Conservation (phyloP, 2,888 invertebrate species). For the Torymus aiolomorphi region DNA sequence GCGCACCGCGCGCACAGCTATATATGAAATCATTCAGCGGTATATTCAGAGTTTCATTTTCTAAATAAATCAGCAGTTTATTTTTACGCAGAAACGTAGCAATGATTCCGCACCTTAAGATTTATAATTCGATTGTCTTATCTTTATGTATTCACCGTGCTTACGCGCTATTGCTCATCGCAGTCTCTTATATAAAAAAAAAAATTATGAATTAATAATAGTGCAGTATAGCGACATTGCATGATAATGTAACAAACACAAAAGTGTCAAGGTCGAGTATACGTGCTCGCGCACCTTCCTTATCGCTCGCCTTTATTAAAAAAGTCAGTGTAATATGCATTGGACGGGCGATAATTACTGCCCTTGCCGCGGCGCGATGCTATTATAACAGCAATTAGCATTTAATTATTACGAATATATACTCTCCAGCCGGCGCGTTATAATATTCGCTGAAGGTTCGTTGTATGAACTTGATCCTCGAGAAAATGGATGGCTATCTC, state of each 20-base stretch:
- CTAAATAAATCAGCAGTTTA: constrained; percentile 31
- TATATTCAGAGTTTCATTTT: background rate
- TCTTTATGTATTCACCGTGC: constrained; percentile 4
- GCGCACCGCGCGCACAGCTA: background rate
- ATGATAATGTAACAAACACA: constrained; percentile 49
- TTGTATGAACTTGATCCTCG: constrained; percentile 52
- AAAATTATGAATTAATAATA: constrained; percentile 46
- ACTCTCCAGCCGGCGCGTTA: constrained; percentile 11
- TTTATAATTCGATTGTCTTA: constrained; percentile 40
- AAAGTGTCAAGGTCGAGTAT: constrained; percentile 56
- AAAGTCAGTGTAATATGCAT: constrained; percentile 34
- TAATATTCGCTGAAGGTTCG: constrained; percentile 46
- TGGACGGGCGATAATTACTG: constrained; percentile 56
- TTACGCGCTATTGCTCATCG: constrained; percentile 22
- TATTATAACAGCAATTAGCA: constrained; percentile 57
- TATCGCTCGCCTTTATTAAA: constrained; percentile 48
- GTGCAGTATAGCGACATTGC: constrained; percentile 39
- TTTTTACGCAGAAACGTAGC: constrained; percentile 13
- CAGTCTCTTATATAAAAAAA: constrained; percentile 36
- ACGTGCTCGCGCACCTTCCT: constrained; percentile 50
- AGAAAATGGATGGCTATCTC: constrained; percentile 47
- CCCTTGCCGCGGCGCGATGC: constrained; percentile 47
- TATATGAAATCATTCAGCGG: constrained; percentile 25
- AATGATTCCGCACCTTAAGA: constrained; percentile 27
- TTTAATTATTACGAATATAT: constrained; percentile 55